phyloP scores from a whole-genome alignment of 2,113 vertebrate genomes.

The Chrysochloris asiatica region DNA sequence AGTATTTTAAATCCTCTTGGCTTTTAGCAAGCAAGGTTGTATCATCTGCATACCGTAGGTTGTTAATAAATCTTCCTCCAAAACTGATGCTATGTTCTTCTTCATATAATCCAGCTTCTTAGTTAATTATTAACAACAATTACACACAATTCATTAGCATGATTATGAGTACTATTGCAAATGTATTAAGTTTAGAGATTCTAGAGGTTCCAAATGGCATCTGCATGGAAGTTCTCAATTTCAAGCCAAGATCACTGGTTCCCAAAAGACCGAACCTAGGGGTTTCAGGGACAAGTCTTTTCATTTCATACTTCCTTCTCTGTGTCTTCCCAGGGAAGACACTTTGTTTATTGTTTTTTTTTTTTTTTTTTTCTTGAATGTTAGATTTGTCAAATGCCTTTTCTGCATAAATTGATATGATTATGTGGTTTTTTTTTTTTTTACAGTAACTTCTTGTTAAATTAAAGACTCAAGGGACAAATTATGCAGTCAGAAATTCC shows the following conservation, averaged over 20 bases:
- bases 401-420: no score
- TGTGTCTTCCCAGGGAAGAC: not conserved
- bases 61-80: no score
- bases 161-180: not conserved
- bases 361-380: no score
- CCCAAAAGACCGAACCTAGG: not conserved
- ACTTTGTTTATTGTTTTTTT: not conserved
- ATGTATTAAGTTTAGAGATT: not conserved
- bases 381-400: no score
- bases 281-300: not conserved
- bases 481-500: no score
- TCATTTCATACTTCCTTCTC: not conserved
- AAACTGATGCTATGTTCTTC: no score
- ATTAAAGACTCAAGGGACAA: not conserved
- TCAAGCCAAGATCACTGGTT: not conserved
- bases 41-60: no score
- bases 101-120: no score
- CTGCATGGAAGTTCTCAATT: not conserved
- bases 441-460: not conserved
- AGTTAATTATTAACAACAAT: no score
- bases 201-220: not conserved
- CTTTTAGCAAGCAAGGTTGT: no score
- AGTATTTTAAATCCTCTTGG: no score
- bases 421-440: not conserved
- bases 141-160: no score